Percentiles rank a stretch among this genome's conserved stretches.
Conservation (phyloP, 2,888 invertebrate genomes). For the Troides oblongomaculatus region DNA sequence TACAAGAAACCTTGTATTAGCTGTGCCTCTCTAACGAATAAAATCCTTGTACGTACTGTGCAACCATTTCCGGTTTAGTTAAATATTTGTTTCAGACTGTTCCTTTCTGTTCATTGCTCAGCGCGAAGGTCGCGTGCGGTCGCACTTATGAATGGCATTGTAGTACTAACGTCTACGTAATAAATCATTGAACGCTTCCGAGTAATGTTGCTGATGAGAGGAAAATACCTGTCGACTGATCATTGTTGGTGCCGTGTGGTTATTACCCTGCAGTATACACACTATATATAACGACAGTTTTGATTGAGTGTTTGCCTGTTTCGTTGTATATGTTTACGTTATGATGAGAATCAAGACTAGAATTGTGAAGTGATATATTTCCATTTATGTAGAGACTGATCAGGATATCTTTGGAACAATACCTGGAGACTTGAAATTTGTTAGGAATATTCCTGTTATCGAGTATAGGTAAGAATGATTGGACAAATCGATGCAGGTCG, state of each 20-base stretch:
- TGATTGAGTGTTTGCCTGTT: not conserved
- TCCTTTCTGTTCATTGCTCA: constrained; percentile 2
- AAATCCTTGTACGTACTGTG: constrained; percentile 9
- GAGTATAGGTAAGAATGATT: no score
- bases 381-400: no score
- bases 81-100: not conserved
- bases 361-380: no score
- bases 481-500: no score
- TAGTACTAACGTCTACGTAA: not conserved
- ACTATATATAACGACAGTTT: no score
- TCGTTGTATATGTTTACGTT: not conserved
- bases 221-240: constrained; percentile 10
- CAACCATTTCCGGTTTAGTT: constrained; percentile 13
- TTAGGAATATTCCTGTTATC: no score
- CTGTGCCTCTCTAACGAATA: not conserved
- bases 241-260: not conserved
- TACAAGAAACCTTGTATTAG: constrained; percentile 7
- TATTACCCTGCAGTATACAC: constrained; percentile 10
- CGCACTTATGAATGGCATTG: constrained; percentile 13
- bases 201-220: constrained; percentile 1
- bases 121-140: constrained; percentile 6
- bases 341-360: no score
- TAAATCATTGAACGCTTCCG: not conserved
- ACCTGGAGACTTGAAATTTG: no score
- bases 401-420: no score